phyloP scores from a whole-genome alignment of 2,797 vertebrate genomes.

The Forpus xanthops region DNA sequence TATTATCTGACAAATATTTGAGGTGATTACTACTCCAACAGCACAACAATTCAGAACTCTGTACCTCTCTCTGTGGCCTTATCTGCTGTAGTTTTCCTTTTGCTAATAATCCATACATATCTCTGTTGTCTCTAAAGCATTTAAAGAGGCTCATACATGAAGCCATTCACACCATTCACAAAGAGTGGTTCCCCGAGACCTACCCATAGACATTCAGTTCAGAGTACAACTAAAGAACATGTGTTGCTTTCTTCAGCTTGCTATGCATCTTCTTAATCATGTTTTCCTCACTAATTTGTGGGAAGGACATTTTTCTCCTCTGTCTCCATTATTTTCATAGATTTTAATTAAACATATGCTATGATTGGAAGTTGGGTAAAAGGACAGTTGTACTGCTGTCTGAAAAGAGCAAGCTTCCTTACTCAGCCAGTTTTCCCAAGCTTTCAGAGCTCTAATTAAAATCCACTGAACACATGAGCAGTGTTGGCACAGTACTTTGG shows the following conservation, averaged over 20 bases:
- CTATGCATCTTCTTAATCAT: neutral
- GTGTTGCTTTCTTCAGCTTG: neutral
- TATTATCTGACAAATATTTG: neutral
- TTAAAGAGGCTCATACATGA: neutral
- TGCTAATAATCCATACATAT: neutral
- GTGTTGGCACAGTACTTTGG: slow-evolving; percentile 52
- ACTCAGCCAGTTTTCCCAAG: slow-evolving; percentile 20
- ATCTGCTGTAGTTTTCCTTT: neutral
- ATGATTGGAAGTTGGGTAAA: neutral
- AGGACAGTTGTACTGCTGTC: slow-evolving; percentile 26
- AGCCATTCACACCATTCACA: neutral
- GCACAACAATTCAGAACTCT: neutral
- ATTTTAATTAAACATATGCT: slow-evolving; percentile 53
- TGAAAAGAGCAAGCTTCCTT: slow-evolving; percentile 36
- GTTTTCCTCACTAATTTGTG: slow-evolving; percentile 13
- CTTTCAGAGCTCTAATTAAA: slow-evolving; percentile 64
- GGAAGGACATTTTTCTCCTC: slow-evolving; percentile 11
- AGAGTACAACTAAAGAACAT: neutral
- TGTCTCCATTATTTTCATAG: slow-evolving; percentile 25
- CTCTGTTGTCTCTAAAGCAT: neutral
- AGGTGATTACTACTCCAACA: neutral
- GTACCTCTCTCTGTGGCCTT: neutral
- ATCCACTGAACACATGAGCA: slow-evolving; percentile 60
- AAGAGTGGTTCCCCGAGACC: neutral
- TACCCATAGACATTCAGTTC: neutral